Evolutionary conservation across 2,113 vertebrate genomes (phyloP), one percentile per base, ranked within the genome.

Genomic region (Ramphastos sulfuratus): DNA sequence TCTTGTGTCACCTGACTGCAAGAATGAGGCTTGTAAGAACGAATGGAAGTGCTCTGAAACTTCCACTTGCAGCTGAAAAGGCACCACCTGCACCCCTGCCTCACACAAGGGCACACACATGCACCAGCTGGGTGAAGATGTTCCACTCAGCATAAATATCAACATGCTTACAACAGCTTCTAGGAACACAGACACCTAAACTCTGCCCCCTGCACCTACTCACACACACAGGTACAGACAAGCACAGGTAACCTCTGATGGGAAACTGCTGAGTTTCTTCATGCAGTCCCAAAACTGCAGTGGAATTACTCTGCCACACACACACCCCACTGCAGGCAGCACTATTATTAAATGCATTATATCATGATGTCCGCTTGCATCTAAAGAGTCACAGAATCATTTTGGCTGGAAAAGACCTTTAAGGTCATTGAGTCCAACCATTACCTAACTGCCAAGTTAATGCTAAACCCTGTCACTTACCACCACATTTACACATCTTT

Each of bases 1-100:
- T 67, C 25, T 5, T 37, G 21, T 58, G 63, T 58, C 70, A 75
- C 30, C 23, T 42, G 66, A 12, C 48, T 16, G 9, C 42, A 76
- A 0, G 0, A 7, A 4, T 0, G 46, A 42, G 76, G 27, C 8
- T n/a, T 74, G 35, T 10, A 48, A 70, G 23, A 85, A 50, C 46
- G 63, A 71, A 63, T 27, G 42, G 35, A 87, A 76, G 23, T 14
- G n/a, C 30, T 84, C 75, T 18, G 16, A 85, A 76, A 44, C 52
- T 20, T 56, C 66, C n/a, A 7, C 44, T 71, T 21, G 54, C 67
- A 74, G 37, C 60, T 77, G 56, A 92, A 74, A 20, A 81, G 60
- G 42, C 61, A 46, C 65, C 30, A 15, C 37, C 50, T 50, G 55
- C 39, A 81, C 19, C 56, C 14, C 69, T 60, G n/a, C 60, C 58